These are phyloP conservation scores for Sitophilus oryzae DNA, from an alignment of 1,140 invertebrate genomes.

Conservation along the genomic window DNA sequence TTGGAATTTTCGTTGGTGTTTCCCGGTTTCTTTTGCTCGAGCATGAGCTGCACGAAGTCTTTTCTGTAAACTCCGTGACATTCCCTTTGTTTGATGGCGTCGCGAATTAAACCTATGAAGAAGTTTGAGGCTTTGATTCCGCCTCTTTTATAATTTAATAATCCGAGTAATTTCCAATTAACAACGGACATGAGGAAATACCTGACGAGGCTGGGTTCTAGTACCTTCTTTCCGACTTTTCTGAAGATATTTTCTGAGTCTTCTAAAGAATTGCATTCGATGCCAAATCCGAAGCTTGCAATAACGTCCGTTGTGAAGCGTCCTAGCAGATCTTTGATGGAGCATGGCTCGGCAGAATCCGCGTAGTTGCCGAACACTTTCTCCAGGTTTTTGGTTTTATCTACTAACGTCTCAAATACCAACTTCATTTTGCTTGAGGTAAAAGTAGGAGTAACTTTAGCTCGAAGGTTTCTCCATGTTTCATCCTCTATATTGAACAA, in stretches of 20 bases:
- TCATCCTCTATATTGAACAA: constrained; percentile 45
- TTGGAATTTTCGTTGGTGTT: no score
- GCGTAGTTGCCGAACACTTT: not conserved
- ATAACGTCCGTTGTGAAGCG: constrained; percentile 59
- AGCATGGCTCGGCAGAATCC: not conserved
- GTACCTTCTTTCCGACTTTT: not conserved
- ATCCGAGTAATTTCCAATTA: not conserved
- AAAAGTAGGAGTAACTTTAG: constrained; percentile 46
- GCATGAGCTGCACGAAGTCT: constrained; percentile 50
- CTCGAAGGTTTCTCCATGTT: constrained; percentile 47
- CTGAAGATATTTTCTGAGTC: constrained; percentile 50
- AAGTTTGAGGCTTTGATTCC: constrained; percentile 40
- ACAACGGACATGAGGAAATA: not conserved
- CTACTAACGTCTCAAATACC: no score
- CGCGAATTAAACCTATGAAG: constrained; percentile 43
- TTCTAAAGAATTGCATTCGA: constrained; percentile 52
- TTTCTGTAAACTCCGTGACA: constrained; percentile 41
- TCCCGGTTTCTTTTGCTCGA: constrained; percentile 24
- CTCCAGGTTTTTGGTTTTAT: not conserved
- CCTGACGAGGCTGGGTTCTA: not conserved
- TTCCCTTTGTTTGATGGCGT: constrained; percentile 46
- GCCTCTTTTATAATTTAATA: not conserved
- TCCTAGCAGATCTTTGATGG: constrained; percentile 42
- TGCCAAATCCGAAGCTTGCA: constrained; percentile 55
- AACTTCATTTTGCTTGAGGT: no score